Conservation (phyloP, 2,797 vertebrate genomes). For the Synanceia verrucosa region DNA sequence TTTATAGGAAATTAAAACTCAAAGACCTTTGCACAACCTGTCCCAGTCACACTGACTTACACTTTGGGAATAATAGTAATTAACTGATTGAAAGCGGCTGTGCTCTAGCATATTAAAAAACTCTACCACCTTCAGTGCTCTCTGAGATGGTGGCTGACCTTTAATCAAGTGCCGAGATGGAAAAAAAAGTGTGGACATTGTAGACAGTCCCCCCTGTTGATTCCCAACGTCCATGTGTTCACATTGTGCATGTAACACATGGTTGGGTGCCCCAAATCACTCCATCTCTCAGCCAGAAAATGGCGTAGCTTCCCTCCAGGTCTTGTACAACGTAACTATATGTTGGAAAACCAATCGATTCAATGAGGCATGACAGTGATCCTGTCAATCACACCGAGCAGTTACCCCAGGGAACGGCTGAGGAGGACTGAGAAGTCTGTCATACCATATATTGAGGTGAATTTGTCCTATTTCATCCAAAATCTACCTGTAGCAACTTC, state of each 20-base stretch:
- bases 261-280: neutral
- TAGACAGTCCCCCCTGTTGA: neutral
- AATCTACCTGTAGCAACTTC: neutral
- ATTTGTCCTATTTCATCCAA: constrained; percentile 8
- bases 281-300: constrained; percentile 27
- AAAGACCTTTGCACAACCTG: neutral
- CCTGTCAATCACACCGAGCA: constrained; percentile 33
- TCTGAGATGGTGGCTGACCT: neutral
- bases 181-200: neutral
- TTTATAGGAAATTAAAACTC: neutral
- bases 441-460: constrained; percentile 5
- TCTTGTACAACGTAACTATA: constrained; percentile 1
- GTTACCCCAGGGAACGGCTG: constrained; percentile 6
- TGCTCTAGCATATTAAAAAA: neutral
- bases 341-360: constrained; percentile 24
- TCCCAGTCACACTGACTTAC: neutral
- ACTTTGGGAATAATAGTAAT: neutral
- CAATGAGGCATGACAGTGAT: constrained; percentile 20
- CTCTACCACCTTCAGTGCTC: neutral
- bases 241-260: constrained; percentile 9
- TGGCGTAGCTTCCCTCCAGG: neutral
- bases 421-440: constrained; percentile 4
- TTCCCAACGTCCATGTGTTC: constrained; percentile 7
- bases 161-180: neutral
- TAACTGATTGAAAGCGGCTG: neutral